Conservation (phyloP, 2,113 vertebrate species). For the Alligator sinensis region DNA sequence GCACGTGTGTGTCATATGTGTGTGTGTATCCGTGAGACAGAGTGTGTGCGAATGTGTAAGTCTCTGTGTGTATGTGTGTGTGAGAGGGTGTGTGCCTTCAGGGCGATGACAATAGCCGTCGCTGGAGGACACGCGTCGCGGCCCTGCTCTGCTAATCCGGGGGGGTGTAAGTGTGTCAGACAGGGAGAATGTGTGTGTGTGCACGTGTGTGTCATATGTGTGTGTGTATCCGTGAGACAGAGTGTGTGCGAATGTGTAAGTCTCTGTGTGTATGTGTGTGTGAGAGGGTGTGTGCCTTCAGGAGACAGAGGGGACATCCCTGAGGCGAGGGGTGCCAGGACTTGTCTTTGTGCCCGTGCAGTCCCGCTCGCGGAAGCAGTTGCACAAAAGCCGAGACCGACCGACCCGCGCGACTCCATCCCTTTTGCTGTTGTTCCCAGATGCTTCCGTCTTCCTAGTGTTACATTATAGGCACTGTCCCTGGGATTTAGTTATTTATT, state of each 20-base stretch:
- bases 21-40: rapidly evolving
- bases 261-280: background rate
- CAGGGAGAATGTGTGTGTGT: too few relatives aligned
- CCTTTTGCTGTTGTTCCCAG: conserved; percentile 70
- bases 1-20: background rate
- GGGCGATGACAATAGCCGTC: conserved; percentile 23
- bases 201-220: background rate
- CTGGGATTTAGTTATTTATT: conserved; percentile 66
- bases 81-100: background rate
- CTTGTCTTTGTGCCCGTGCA: background rate
- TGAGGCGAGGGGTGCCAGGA: background rate
- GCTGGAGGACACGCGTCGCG: background rate
- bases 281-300: too few relatives aligned
- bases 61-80: background rate
- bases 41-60: conserved; percentile 14
- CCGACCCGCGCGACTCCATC: background rate
- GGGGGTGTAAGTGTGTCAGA: background rate
- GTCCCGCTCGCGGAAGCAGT: background rate
- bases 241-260: conserved; percentile 14
- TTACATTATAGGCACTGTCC: conserved; percentile 43
- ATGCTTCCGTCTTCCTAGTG: conserved; percentile 47
- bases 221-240: rapidly evolving
- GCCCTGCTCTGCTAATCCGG: background rate
- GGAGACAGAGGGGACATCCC: too few relatives aligned
- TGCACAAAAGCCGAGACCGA: background rate